Percentiles rank a stretch among this genome's conserved stretches.
Conservation (phyloP, 2,113 vertebrate genomes). For the Tinamus guttatus region DNA sequence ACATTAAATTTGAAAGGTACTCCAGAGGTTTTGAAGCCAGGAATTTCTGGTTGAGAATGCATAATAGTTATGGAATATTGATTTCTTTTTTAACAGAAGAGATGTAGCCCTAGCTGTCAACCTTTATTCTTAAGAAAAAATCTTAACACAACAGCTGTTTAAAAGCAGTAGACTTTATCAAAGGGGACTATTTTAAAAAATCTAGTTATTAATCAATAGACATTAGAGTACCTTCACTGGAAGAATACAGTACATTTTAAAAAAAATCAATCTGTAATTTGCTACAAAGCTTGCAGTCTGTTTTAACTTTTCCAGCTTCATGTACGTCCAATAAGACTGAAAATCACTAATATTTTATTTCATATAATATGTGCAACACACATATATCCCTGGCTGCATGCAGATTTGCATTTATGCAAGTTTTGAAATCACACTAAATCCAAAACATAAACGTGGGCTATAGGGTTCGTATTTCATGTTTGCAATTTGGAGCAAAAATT, state of each 20-base stretch:
- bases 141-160: conserved; percentile 25
- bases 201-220: conserved; percentile 39
- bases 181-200: not conserved
- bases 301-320: conserved; percentile 30
- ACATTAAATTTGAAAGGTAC: conserved; percentile 27
- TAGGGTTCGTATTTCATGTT: not conserved
- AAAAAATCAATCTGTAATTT: conserved; percentile 66
- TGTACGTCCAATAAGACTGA: conserved; percentile 28
- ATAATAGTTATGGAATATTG: conserved; percentile 34
- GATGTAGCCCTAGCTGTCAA: not conserved
- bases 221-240: conserved; percentile 8
- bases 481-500: not conserved
- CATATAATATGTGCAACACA: not conserved
- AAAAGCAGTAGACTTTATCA: conserved; percentile 29
- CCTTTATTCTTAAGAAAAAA: conserved; percentile 28
- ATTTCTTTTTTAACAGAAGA: conserved; percentile 51
- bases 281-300: conserved; percentile 33
- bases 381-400: not conserved
- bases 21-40: not conserved
- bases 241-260: not conserved
- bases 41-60: conserved; percentile 30
- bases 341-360: conserved; percentile 5
- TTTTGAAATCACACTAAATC: not conserved
- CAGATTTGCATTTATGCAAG: not conserved
- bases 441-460: not conserved